Evolutionary conservation across 2,797 vertebrate genomes (phyloP), one percentile per base, ranked within the genome.

Genomic region (Pipistrellus kuhlii): DNA sequence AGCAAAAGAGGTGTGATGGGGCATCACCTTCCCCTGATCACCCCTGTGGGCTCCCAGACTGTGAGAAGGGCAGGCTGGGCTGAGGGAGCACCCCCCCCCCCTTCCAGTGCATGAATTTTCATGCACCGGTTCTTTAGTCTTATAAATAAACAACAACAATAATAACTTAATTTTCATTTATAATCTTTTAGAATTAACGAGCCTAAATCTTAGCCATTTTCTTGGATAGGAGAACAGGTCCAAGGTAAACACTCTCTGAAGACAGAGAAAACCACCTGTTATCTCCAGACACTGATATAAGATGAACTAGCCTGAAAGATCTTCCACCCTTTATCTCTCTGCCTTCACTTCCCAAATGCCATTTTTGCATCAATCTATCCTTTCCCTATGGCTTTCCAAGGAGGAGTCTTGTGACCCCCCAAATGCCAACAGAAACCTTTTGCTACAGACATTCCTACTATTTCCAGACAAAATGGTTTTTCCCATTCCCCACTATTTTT

Each of bases 131-230:
- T 7, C 51, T 53, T 21, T 55, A 55, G 20, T 12, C 23, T 46
- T 62, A 53, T 68, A 41, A 86, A 82, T 91, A 87, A 80, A 30
- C 8, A 89, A 87, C 3, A 78, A 78, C 41, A 89, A 27, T 75
- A 30, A 62, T 88, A 5, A 35, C n/a, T 23, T 6, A 51, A 71
- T 64, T 90, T 84, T 93, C 62, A 69, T 57, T 88, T 87, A 46
- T 38, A 91, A 81, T 46, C 18, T 3, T 25, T 41, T 46, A 87
- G 46, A 72, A 66, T 88, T 72, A 83, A 83, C 41, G 23, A 92
- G 13, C 2, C 18, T 76, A 25, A 41, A 21, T 55, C 8, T 83
- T 83, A 72, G 18, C 25, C 27, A 69, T 73, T 88, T 5, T 57
- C 55, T 57, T 57, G 55, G 4, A 25, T 25, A 15, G 41, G 41